phyloP scores from a whole-genome alignment of 2,113 vertebrate species.

The Montifringilla adamsi region DNA sequence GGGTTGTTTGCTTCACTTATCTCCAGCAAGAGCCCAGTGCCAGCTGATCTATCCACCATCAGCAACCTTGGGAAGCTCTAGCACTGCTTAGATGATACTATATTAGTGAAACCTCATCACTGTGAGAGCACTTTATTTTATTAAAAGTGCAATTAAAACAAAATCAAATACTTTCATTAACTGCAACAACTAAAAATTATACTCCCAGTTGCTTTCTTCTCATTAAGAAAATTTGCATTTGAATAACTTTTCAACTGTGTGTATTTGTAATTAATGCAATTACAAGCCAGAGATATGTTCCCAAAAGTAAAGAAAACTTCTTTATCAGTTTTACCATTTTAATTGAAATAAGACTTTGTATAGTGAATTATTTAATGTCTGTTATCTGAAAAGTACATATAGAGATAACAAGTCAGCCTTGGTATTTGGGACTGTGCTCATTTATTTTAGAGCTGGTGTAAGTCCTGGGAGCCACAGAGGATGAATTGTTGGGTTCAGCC shows the following conservation, averaged over 20 bases:
- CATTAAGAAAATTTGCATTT: slow-evolving; percentile 66
- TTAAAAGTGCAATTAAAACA: slow-evolving; percentile 73
- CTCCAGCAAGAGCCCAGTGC: not conserved
- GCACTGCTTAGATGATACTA: not conserved
- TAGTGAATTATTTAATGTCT: slow-evolving; percentile 62
- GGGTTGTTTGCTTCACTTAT: not conserved
- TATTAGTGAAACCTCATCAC: slow-evolving; percentile 63
- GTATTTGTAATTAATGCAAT: slow-evolving; percentile 69
- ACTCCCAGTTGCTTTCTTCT: slow-evolving; percentile 58
- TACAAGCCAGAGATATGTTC: slow-evolving; percentile 58
- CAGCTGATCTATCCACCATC: not conserved
- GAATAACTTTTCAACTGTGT: slow-evolving; percentile 61
- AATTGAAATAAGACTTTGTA: slow-evolving; percentile 64
- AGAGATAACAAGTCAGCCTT: slow-evolving; percentile 50
- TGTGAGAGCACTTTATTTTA: slow-evolving; percentile 60
- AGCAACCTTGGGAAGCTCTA: not conserved
- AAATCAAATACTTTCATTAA: slow-evolving; percentile 69
- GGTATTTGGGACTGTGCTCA: slow-evolving; percentile 1
- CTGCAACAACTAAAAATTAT: slow-evolving; percentile 60
- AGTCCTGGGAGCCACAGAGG: slow-evolving; percentile 4
- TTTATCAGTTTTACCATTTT: slow-evolving; percentile 64
- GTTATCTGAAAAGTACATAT: slow-evolving; percentile 52
- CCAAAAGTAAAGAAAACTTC: slow-evolving; percentile 57
- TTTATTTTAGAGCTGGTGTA: slow-evolving; percentile 32
- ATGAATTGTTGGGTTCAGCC: not conserved